These are phyloP conservation scores for Eriocheir sinensis DNA, from an alignment of 1,140 invertebrate species.

Conservation along the genomic window DNA sequence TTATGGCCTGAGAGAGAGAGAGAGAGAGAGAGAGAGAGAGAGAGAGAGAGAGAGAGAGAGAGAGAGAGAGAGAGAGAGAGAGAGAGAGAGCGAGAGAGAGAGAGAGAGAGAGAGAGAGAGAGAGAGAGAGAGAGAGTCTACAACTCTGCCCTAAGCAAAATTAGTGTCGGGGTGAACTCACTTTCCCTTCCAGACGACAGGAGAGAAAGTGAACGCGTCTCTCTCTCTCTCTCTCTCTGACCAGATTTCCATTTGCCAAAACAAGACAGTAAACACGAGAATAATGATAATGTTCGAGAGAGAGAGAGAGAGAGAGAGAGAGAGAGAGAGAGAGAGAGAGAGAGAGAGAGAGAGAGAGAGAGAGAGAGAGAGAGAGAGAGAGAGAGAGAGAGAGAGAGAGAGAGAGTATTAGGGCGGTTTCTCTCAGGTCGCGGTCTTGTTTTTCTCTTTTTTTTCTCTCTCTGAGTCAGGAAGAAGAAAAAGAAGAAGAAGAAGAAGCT, in stretches of 20 bases:
- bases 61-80: too few relatives aligned
- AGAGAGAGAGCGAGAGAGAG: too few relatives aligned
- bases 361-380: slow-evolving; percentile 26
- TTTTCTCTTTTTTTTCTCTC: too few relatives aligned
- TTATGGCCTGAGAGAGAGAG: too few relatives aligned
- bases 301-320: slow-evolving; percentile 31
- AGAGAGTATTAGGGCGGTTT: too few relatives aligned
- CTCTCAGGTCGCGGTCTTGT: too few relatives aligned
- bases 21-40: too few relatives aligned
- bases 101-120: slow-evolving; percentile 11
- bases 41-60: too few relatives aligned
- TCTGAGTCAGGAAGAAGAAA: too few relatives aligned
- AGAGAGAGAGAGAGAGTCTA: background rate
- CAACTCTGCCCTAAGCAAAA: background rate
- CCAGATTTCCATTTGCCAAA: background rate
- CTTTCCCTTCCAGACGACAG: background rate
- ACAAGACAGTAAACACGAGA: background rate
- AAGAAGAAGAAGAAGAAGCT: background rate
- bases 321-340: slow-evolving; percentile 32
- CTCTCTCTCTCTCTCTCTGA: background rate
- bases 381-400: background rate
- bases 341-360: slow-evolving; percentile 23
- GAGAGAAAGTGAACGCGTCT: background rate
- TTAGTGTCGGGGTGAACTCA: background rate
- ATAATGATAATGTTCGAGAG: background rate